phyloP scores from a whole-genome alignment of 2,113 vertebrate genomes.

The Percopsis transmontana region DNA sequence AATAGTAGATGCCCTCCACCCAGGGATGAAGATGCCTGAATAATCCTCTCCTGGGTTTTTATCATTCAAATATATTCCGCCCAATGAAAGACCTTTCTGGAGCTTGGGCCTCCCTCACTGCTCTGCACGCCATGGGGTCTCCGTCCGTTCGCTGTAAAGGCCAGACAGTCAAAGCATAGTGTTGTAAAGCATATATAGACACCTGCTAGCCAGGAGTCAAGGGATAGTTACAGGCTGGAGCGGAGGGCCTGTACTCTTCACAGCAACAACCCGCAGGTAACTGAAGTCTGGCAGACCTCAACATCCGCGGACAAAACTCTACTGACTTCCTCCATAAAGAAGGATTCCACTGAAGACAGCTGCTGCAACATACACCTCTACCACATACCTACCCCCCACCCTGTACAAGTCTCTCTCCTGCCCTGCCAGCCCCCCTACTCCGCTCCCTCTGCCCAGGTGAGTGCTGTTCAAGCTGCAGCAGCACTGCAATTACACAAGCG shows the following conservation, averaged over 20 bases:
- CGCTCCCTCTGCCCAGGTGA: constrained; percentile 71
- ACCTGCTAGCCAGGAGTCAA: not conserved
- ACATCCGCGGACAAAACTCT: constrained; percentile 25
- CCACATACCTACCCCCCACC: constrained; percentile 28
- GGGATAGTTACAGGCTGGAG: too few relatives aligned
- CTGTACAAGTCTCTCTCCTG: constrained; percentile 41
- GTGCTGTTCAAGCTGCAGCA: constrained; percentile 68
- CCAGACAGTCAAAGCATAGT: constrained; percentile 16
- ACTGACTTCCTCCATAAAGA: constrained; percentile 40
- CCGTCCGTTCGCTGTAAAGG: constrained; percentile 1
- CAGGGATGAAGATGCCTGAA: constrained; percentile 60
- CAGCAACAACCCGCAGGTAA: not conserved
- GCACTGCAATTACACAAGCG: constrained; percentile 75
- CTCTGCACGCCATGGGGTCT: constrained; percentile 20
- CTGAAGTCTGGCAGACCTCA: constrained; percentile 6
- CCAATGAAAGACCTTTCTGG: constrained; percentile 65
- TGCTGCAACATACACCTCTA: constrained; percentile 37
- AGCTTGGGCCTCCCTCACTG: constrained; percentile 50
- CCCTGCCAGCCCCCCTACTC: constrained; percentile 50
- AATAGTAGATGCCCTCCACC: constrained; percentile 69
- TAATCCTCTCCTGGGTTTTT: constrained; percentile 72
- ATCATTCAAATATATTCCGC: constrained; percentile 76
- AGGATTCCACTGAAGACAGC: constrained; percentile 47
- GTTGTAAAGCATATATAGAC: not conserved
- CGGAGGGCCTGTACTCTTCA: too few relatives aligned